A percentile compares a stretch with the other conserved stretches of the same genome.
These are phyloP conservation scores for Notothenia coriiceps DNA, from an alignment of 2,113 vertebrate species.

Conservation along the genomic window DNA sequence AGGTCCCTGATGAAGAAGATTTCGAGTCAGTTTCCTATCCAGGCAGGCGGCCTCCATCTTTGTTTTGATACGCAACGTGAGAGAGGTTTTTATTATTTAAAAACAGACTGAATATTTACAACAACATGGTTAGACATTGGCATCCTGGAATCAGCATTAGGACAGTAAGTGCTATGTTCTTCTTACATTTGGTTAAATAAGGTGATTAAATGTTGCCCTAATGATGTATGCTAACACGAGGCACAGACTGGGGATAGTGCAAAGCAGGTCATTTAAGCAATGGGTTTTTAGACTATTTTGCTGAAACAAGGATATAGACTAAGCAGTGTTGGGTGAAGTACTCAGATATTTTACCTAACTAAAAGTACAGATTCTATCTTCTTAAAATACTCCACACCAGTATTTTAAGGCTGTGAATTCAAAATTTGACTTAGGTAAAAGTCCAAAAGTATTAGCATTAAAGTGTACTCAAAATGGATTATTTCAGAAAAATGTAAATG, in stretches of 20 bases:
- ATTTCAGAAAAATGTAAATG: too few relatives aligned
- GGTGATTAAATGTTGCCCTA: background rate
- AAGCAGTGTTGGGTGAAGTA: too few relatives aligned
- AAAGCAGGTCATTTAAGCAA: background rate
- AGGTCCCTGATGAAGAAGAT: background rate
- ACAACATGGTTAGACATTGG: background rate
- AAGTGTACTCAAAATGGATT: too few relatives aligned
- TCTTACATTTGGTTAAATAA: too few relatives aligned
- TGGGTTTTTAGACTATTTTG: background rate
- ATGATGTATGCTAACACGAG: background rate
- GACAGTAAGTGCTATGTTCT: background rate
- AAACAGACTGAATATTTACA: background rate
- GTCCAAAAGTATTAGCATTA: too few relatives aligned
- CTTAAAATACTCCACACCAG: too few relatives aligned
- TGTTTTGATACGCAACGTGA: background rate
- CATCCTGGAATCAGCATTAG: background rate
- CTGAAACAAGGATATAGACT: too few relatives aligned
- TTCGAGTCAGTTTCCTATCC: background rate
- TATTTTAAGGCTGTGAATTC: too few relatives aligned
- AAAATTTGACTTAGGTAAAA: too few relatives aligned
- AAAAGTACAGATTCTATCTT: too few relatives aligned
- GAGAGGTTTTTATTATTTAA: background rate
- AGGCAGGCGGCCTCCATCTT: background rate
- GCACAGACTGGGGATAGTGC: background rate
- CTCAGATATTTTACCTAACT: too few relatives aligned